Evolutionary conservation across 2,797 vertebrate genomes (phyloP).

Genomic region (Rhincodon typus): DNA sequence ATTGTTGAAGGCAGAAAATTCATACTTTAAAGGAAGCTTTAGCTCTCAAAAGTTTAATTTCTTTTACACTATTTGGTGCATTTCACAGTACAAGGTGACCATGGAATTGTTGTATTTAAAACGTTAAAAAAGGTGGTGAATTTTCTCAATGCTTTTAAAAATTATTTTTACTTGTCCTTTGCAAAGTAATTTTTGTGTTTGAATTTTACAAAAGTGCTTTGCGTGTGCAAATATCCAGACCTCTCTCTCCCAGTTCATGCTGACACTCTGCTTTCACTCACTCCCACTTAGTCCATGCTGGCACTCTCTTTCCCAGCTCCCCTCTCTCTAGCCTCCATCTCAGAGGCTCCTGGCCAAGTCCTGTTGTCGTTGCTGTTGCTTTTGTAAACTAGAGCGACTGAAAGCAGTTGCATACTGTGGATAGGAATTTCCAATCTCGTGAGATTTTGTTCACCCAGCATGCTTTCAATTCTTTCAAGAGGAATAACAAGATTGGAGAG

Average conservation of each 20-base stretch:
- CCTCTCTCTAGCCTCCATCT: neutral
- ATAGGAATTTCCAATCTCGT: neutral
- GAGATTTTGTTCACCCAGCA: neutral
- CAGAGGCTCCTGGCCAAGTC: neutral
- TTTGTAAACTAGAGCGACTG: neutral
- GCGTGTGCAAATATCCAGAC: neutral
- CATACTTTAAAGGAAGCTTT: neutral
- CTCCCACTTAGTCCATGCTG: neutral
- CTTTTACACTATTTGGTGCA: neutral
- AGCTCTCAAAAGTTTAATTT: neutral
- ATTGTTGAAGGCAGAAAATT: neutral
- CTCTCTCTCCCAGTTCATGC: neutral
- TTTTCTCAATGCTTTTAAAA: neutral
- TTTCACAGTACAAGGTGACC: neutral
- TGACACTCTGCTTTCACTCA: too few relatives aligned
- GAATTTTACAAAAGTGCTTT: neutral
- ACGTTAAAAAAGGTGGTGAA: neutral
- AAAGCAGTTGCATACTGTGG: neutral
- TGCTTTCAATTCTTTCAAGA: neutral
- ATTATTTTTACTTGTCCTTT: neutral
- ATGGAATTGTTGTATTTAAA: neutral
- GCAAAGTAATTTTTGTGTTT: neutral
- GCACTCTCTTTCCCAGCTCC: neutral
- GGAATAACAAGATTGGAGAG: neutral
- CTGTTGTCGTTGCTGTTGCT: neutral